A percentile compares a stretch with the other conserved stretches of the same genome.
Conservation (phyloP, 2,888 invertebrate genomes). For the Cylindroiulus punctatus region DNA sequence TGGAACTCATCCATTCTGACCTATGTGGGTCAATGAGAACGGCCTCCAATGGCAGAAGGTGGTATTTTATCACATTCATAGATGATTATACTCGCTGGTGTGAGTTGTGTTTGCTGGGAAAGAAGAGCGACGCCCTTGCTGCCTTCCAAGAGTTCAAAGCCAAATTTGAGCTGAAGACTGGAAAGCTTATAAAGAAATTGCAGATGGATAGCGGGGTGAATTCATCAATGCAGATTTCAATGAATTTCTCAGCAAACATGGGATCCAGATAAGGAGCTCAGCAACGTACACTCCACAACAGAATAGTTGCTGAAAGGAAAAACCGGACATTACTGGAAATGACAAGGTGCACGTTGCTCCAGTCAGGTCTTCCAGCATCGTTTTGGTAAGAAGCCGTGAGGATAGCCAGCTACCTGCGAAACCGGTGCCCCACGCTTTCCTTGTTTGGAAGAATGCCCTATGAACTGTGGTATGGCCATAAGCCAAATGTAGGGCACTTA, state of each 20-base stretch:
- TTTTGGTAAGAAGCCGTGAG: neutral
- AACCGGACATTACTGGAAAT: neutral
- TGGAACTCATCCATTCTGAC: neutral
- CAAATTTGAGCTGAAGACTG: neutral
- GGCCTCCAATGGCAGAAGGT: neutral
- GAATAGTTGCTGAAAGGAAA: neutral
- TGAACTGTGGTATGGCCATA: too few species aligned
- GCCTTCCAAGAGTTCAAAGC: neutral
- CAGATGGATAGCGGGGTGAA: too few species aligned
- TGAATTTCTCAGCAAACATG: too few species aligned
- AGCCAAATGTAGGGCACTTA: too few species aligned
- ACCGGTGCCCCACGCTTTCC: too few species aligned
- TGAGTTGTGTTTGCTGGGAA: neutral
- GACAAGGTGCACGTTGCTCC: neutral
- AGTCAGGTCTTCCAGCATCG: neutral
- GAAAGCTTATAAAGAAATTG: too few species aligned
- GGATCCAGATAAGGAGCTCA: too few species aligned
- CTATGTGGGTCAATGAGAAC: neutral
- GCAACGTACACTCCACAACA: too few species aligned
- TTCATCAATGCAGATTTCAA: too few species aligned
- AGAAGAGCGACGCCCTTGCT: neutral
- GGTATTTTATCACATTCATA: neutral
- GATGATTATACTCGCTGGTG: neutral
- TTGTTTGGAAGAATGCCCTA: too few species aligned
- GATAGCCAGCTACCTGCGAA: neutral